Evolutionary conservation across 2,888 invertebrate species (phyloP).

Genomic region (Drosophila pseudotakahashii): DNA sequence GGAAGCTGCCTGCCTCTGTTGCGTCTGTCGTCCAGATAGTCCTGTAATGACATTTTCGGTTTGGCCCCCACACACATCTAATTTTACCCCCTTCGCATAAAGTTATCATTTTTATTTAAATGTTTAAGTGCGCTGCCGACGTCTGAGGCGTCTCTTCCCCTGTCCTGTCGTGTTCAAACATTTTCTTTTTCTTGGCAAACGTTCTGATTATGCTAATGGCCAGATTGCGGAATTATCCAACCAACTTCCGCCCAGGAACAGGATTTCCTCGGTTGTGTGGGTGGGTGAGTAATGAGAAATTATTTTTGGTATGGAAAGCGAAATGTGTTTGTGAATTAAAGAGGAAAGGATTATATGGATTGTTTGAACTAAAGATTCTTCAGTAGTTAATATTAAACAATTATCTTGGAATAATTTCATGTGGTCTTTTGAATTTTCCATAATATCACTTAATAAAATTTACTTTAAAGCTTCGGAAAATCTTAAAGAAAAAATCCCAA

Average conservation of each 20-base stretch:
- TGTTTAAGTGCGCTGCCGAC: constrained; percentile 65
- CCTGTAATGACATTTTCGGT: constrained; percentile 73
- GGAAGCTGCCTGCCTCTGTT: constrained; percentile 53
- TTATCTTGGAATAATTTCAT: no score
- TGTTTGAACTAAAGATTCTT: no score
- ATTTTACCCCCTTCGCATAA: constrained; percentile 74
- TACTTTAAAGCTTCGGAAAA: background rate
- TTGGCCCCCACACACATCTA: constrained; percentile 44
- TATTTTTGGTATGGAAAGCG: constrained; percentile 10
- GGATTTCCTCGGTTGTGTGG: constrained; percentile 28
- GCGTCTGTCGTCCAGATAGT: constrained; percentile 47
- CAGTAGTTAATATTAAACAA: no score
- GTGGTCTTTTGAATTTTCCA: background rate
- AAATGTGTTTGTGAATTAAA: constrained; percentile 1
- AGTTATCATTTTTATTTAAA: constrained; percentile 81
- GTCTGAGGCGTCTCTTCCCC: constrained; percentile 7
- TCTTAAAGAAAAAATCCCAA: constrained; percentile 7
- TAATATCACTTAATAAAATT: background rate
- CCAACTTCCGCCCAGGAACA: constrained; percentile 46
- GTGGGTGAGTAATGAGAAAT: constrained; percentile 37
- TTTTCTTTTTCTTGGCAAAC: constrained; percentile 47
- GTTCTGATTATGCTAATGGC: constrained; percentile 73
- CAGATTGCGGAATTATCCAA: constrained; percentile 52
- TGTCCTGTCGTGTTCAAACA: constrained; percentile 28
- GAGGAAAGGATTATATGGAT: constrained; percentile 3